These are phyloP conservation scores for Lethenteron reissneri DNA, from an alignment of 2,113 vertebrate genomes.

Conservation along the genomic window DNA sequence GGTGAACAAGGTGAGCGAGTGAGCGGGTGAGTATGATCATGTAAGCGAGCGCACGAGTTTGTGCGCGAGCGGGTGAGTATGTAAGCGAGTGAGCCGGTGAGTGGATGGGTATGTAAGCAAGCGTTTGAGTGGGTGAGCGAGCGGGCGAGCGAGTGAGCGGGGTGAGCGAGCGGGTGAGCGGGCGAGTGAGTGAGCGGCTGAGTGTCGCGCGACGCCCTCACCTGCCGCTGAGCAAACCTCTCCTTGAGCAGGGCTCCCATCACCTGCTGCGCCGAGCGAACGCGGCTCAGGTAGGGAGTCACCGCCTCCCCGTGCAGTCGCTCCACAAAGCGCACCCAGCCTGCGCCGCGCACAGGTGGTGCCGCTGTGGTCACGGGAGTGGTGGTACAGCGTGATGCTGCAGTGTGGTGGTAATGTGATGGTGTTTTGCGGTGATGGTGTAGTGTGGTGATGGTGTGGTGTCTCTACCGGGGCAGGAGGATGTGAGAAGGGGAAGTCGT, in stretches of 20 bases:
- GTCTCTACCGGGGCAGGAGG: not conserved
- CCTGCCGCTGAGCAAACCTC: slow-evolving; percentile 67
- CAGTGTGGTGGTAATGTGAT: not conserved
- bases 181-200: not conserved
- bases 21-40: not conserved
- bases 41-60: not conserved
- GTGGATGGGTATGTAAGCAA: not conserved
- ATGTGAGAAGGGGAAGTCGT: slow-evolving; percentile 2
- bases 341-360: slow-evolving; percentile 13
- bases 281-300: slow-evolving; percentile 69
- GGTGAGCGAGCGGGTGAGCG: not conserved
- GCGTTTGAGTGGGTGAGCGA: not conserved
- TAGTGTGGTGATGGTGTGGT: not conserved
- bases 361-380: not conserved
- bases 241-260: slow-evolving; percentile 88
- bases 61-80: not conserved
- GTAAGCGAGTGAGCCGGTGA: not conserved
- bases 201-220: slow-evolving; percentile 15
- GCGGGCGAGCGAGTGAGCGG: not conserved
- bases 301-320: slow-evolving; percentile 56
- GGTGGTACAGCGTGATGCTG: not conserved
- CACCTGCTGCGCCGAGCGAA: slow-evolving; percentile 77
- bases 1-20: not conserved
- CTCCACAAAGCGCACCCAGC: slow-evolving; percentile 82
- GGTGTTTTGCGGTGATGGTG: not conserved